Base-by-base conservation (phyloP, 1,140 invertebrate species). In the Drosophila teissieri region DNA sequence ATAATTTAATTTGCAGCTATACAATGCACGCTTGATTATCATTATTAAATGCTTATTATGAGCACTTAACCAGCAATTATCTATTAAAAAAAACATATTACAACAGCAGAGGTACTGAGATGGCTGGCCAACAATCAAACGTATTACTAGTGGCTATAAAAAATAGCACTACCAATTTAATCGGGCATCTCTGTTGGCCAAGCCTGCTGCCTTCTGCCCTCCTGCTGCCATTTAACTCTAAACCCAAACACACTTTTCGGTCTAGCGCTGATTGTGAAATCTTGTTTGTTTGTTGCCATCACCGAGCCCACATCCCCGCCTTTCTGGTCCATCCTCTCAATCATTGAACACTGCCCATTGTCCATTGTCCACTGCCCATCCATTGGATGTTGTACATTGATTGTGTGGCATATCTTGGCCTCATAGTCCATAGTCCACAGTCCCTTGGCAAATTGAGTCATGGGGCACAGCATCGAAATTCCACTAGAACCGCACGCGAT, bases 241-340 rank as follows among this genome's bases (percentile, higher is more conserved):
- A 73, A 81, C 70, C 81, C 82, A 86, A 81, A 86, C 78, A 81
- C 73, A 86, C 74, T 86, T 86, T 88, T 67, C 69, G 68, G 67
- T 67, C 82, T 61, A 82, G 56, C 74, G 82, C 75, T 86, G 82
- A 86, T 86, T 86, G 82, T 86, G 62, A 88, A 86, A 86, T 86
- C 82, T 82, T 86, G 83, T 86, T 86, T 78, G 78, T 78, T 82
- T 86, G 81, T 56, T 77, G 51, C 73, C 63, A 53, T 58, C 49
- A 36, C 48, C 22, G 36, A 37, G 5, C 52, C 51, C 11, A 24
- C 15, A 7, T 34, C 56, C 27, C 42, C n/a, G 0, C 17, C 3
- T 10, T 31, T 8, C 7, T 31, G 27, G 7, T 31, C 27, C 57
- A 56, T 58, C 54, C 57, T 46, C 73, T 77, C 53, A 80, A 69